Conservation (phyloP, 2,113 vertebrate genomes). For the Nipponia nippon region DNA sequence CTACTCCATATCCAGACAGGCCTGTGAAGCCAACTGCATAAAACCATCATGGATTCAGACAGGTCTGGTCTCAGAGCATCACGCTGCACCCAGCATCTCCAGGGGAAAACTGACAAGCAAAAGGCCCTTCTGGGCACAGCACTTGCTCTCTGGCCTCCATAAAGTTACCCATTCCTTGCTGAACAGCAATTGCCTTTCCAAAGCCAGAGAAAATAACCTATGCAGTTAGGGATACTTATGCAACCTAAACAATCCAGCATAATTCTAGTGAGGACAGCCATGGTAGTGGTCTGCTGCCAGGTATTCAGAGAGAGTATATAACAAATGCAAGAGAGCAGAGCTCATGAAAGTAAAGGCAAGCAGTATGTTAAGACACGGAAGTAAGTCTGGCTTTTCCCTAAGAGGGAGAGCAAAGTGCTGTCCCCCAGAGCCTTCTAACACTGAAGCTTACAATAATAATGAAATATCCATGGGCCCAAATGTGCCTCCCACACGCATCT, state of each 20-base stretch:
- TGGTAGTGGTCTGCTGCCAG: not conserved
- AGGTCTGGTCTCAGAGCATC: not conserved
- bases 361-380: not conserved
- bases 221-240: not conserved
- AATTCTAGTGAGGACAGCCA: not conserved
- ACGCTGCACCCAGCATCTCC: not conserved
- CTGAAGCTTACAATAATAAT: conserved; percentile 29
- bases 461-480: conserved; percentile 19
- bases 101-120: not conserved
- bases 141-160: not conserved
- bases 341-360: not conserved
- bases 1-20: not conserved
- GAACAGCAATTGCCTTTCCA: not conserved
- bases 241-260: not conserved
- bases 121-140: not conserved
- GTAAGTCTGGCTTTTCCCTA: not conserved
- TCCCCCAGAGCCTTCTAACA: not conserved
- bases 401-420: not conserved
- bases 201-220: not conserved
- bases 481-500: conserved; percentile 37
- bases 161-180: not conserved
- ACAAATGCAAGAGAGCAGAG: not conserved
- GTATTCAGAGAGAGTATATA: not conserved
- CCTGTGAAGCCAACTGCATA: not conserved
- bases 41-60: not conserved